These are phyloP conservation scores for Anthophora plumipes DNA, from an alignment of 2,888 invertebrate species.

Conservation along the genomic window DNA sequence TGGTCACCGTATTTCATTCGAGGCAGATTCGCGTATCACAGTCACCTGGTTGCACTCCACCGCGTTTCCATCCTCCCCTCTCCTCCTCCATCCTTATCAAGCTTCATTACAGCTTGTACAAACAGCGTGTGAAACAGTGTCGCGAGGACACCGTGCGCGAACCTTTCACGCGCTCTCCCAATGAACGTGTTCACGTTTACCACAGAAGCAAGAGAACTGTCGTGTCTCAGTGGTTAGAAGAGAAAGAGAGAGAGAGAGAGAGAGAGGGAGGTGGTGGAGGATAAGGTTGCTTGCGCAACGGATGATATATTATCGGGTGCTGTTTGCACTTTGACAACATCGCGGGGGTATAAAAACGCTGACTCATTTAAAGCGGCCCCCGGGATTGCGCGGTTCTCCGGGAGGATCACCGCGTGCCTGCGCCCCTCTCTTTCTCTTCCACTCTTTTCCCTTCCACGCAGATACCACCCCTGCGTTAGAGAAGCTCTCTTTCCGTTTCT, in stretches of 20 bases:
- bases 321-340: conserved; percentile 85
- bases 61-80: no score
- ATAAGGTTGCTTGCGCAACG: conserved; percentile 78
- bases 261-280: neutral
- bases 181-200: neutral
- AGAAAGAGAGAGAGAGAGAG: no score
- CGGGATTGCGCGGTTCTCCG: conserved; percentile 81
- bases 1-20: conserved; percentile 36
- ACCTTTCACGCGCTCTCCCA: neutral
- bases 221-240: conserved; percentile 38
- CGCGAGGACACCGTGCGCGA: conserved; percentile 12
- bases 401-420: conserved; percentile 77
- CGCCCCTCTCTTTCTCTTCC: conserved; percentile 59
- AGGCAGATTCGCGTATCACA: conserved; percentile 31
- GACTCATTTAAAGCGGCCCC: conserved; percentile 85
- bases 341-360: conserved; percentile 85
- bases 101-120: conserved; percentile 55
- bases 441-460: conserved; percentile 51
- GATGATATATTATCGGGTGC: conserved; percentile 84
- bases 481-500: neutral
- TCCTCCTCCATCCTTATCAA: conserved; percentile 36
- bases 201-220: neutral
- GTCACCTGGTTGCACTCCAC: conserved; percentile 46
- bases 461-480: no score
- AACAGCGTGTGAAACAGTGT: conserved; percentile 22